phyloP scores from a whole-genome alignment of 2,797 vertebrate genomes.

The Gymnoscopelus microlampas region DNA sequence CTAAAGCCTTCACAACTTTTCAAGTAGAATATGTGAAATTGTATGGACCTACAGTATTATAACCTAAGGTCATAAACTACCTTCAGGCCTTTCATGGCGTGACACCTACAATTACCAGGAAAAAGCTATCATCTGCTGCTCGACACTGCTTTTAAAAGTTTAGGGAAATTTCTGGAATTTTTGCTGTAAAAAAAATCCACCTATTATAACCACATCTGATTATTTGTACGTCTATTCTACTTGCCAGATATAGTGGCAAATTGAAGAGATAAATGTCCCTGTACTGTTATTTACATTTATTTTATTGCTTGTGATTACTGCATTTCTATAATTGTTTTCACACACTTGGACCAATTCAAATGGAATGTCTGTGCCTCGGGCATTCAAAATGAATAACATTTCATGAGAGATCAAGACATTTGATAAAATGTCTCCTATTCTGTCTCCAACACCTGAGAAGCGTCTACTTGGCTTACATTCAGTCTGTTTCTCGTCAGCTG shows the following conservation, averaged over 20 bases:
- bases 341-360: not conserved
- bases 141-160: slow-evolving; percentile 37
- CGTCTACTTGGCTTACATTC: not conserved
- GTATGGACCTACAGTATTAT: not conserved
- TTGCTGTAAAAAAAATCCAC: slow-evolving; percentile 29
- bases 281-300: not conserved
- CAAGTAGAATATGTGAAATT: not conserved
- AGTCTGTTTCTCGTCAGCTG: slow-evolving; percentile 2
- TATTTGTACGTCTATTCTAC: not conserved
- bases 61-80: not conserved
- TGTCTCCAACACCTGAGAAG: not conserved
- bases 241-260: not conserved
- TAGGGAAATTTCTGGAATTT: slow-evolving; percentile 55
- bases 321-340: not conserved
- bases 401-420: not conserved
- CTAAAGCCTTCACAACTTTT: too few relatives aligned
- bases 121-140: not conserved
- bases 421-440: not conserved
- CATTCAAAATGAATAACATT: not conserved
- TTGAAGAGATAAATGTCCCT: not conserved
- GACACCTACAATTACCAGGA: slow-evolving; percentile 45
- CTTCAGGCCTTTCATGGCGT: not conserved
- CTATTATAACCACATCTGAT: not conserved
- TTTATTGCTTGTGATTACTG: not conserved
- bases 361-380: slow-evolving; percentile 9